Conservation (phyloP, 2,113 vertebrate genomes). For the Xenopus borealis region DNA sequence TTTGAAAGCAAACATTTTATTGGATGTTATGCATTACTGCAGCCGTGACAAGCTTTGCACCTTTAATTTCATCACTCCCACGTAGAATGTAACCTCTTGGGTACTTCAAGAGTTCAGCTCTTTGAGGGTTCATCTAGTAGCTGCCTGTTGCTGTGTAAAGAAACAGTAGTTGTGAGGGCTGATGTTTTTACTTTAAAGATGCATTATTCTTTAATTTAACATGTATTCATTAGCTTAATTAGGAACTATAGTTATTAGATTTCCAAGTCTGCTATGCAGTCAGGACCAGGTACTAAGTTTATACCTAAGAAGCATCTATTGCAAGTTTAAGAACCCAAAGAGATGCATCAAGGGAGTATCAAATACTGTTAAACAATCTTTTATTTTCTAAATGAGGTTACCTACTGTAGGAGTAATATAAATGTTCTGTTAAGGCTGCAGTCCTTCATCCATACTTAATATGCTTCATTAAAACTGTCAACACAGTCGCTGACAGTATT, state of each 20-base stretch:
- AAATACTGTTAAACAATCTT: constrained; percentile 19
- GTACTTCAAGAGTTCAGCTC: too few species aligned
- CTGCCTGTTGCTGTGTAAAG: too few species aligned
- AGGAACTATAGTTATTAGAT: not conserved
- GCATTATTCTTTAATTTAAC: constrained; percentile 11
- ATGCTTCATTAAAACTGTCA: constrained; percentile 29
- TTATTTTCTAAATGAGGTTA: constrained; percentile 32
- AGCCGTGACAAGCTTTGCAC: too few species aligned
- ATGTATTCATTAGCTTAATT: constrained; percentile 19
- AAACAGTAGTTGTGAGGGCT: too few species aligned
- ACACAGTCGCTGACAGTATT: constrained; percentile 13
- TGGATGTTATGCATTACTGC: too few species aligned
- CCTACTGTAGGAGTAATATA: constrained; percentile 24
- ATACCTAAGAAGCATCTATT: too few species aligned
- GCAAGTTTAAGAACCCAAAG: not conserved
- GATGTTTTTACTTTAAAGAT: too few species aligned
- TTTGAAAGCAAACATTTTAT: too few species aligned
- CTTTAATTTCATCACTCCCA: too few species aligned
- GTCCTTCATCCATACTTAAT: constrained; percentile 9
- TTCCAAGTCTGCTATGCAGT: constrained; percentile 13
- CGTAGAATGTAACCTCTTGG: too few species aligned
- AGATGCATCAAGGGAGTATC: constrained; percentile 12
- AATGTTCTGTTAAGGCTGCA: constrained; percentile 31
- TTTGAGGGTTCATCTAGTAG: too few species aligned
- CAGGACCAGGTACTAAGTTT: constrained; percentile 11